These are phyloP conservation scores for Conistra vaccinii DNA, from an alignment of 2,888 invertebrate genomes.

Conservation along the genomic window DNA sequence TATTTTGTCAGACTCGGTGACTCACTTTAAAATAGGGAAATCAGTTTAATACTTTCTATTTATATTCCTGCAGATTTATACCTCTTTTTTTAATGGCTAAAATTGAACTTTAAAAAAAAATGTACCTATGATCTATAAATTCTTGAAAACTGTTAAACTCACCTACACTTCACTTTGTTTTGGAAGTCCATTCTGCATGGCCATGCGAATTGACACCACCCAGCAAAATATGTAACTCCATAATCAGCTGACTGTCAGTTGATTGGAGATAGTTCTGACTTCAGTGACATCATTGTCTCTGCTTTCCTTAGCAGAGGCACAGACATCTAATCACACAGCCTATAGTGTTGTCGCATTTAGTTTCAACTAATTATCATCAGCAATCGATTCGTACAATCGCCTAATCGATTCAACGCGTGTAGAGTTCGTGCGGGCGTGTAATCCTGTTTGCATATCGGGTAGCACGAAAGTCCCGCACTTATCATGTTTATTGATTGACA, in stretches of 20 bases:
- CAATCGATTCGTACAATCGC: slow-evolving; percentile 77
- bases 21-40: slow-evolving; percentile 74
- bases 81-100: background rate
- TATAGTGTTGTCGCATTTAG: slow-evolving; percentile 55
- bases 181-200: background rate
- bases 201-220: background rate
- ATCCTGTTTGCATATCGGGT: slow-evolving; percentile 89
- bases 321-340: slow-evolving; percentile 29
- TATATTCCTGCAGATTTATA: background rate
- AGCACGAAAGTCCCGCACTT: slow-evolving; percentile 89
- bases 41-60: slow-evolving; percentile 13
- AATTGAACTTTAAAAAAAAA: background rate
- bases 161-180: background rate
- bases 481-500: slow-evolving; percentile 91
- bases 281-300: slow-evolving; percentile 5
- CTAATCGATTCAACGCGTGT: slow-evolving; percentile 75
- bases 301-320: slow-evolving; percentile 11
- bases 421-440: slow-evolving; percentile 82
- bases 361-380: slow-evolving; percentile 66
- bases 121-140: background rate
- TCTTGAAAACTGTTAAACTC: background rate
- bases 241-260: too few species aligned
- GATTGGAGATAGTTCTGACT: too few species aligned
- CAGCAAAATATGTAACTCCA: background rate
- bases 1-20: slow-evolving; percentile 78